Evolutionary conservation across 2,797 vertebrate species (phyloP).

Genomic region (Margarornis squamiger): DNA sequence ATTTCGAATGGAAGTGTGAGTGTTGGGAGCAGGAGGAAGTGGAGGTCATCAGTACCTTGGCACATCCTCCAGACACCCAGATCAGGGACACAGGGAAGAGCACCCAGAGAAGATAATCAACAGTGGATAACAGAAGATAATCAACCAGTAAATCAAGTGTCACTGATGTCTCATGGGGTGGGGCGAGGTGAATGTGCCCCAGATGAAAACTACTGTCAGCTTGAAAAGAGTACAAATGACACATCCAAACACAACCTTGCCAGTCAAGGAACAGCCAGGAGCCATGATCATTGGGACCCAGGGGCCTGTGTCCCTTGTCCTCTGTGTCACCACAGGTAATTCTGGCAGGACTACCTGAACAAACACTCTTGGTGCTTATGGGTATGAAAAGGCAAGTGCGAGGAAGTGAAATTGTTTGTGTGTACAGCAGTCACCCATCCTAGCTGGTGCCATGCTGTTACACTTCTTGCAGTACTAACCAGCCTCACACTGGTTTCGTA

Average conservation of each 20-base stretch:
- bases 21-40: not conserved
- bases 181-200: rapidly evolving
- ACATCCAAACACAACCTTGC: not conserved
- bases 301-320: not conserved
- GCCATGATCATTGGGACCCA: not conserved
- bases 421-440: not conserved
- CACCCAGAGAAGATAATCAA: no score
- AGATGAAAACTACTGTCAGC: not conserved
- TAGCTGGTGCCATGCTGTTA: not conserved
- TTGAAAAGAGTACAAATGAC: not conserved
- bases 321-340: rapidly evolving
- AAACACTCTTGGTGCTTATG: not conserved
- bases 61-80: not conserved
- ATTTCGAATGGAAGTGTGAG: not conserved
- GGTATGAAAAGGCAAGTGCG: rapidly evolving
- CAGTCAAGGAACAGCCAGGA: not conserved
- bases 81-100: not conserved
- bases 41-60: not conserved
- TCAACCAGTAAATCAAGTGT: not conserved
- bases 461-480: not conserved
- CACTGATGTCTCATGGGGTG: not conserved
- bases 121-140: no score
- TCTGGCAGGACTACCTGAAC: not conserved
- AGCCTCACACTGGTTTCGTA: not conserved
- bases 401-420: not conserved